Conservation (phyloP, 2,888 invertebrate genomes). For the Drosophila lacicola region DNA sequence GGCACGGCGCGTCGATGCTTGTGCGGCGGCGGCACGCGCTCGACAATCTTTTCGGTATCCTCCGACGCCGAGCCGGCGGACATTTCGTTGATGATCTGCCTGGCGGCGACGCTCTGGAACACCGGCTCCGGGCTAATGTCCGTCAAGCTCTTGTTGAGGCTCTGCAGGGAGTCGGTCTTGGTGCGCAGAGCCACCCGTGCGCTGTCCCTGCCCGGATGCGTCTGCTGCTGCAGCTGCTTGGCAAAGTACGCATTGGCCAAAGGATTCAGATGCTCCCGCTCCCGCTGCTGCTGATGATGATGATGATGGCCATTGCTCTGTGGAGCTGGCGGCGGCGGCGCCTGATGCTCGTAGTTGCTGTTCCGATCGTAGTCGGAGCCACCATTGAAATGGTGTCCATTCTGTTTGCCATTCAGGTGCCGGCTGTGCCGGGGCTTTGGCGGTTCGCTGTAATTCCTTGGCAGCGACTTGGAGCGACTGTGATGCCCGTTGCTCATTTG, state of each 20-base stretch:
- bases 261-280: slow-evolving; percentile 77
- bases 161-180: slow-evolving; percentile 85
- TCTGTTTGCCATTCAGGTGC: slow-evolving; percentile 67
- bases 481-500: slow-evolving; percentile 79
- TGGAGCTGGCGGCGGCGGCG: slow-evolving; percentile 72
- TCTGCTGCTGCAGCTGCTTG: slow-evolving; percentile 80
- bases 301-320: slow-evolving; percentile 76
- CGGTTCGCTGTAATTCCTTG: slow-evolving; percentile 85
- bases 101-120: slow-evolving; percentile 94
- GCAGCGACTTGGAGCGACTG: slow-evolving; percentile 86
- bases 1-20: slow-evolving; percentile 90
- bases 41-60: slow-evolving; percentile 82
- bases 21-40: slow-evolving; percentile 86
- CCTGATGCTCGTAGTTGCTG: slow-evolving; percentile 79
- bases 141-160: slow-evolving; percentile 83
- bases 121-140: slow-evolving; percentile 90
- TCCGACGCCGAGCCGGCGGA: slow-evolving; percentile 86
- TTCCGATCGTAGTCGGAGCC: slow-evolving; percentile 81
- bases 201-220: slow-evolving; percentile 70
- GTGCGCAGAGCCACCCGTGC: slow-evolving; percentile 79
- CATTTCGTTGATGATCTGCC: slow-evolving; percentile 94
- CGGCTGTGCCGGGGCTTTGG: slow-evolving; percentile 73
- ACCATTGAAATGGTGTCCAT: slow-evolving; percentile 62
- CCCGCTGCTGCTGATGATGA: slow-evolving; percentile 49
- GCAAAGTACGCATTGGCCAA: slow-evolving; percentile 83